These are phyloP conservation scores for Fringilla coelebs DNA, from an alignment of 2,797 vertebrate genomes.

Conservation along the genomic window DNA sequence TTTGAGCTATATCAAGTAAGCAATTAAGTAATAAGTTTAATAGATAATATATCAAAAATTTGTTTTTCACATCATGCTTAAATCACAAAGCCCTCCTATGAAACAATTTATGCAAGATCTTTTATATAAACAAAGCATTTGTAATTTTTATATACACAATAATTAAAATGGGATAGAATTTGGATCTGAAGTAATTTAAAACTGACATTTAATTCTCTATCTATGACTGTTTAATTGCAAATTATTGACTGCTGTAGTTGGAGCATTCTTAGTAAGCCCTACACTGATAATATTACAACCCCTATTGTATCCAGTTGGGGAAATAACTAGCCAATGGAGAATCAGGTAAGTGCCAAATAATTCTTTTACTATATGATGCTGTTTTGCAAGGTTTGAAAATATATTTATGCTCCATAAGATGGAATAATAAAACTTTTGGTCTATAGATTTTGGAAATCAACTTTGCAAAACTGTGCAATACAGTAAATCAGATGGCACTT, in stretches of 20 bases:
- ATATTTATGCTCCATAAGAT: not conserved
- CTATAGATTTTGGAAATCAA: conserved; percentile 33
- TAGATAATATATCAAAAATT: not conserved
- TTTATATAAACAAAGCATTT: not conserved
- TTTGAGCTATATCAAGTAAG: not conserved
- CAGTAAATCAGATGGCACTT: conserved; percentile 66
- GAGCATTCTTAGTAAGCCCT: not conserved
- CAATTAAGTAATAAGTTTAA: conserved; percentile 3
- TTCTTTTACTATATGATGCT: conserved; percentile 60
- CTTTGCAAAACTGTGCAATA: conserved; percentile 62
- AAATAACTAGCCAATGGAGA: conserved; percentile 21
- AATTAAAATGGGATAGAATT: not conserved
- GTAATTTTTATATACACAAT: conserved; percentile 1
- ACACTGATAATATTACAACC: not conserved
- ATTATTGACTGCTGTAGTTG: not conserved
- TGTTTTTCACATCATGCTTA: not conserved
- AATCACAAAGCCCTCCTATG: not conserved
- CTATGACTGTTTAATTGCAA: not conserved
- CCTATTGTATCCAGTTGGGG: not conserved
- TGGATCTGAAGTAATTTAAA: not conserved
- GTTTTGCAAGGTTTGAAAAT: conserved; percentile 63
- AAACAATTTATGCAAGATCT: not conserved
- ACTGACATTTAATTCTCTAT: not conserved
- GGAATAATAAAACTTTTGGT: not conserved
- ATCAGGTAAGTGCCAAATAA: conserved; percentile 48